Evolutionary conservation across 2,113 vertebrate species (phyloP), one percentile per base, ranked within the genome.

Genomic region (Rhinichthys klamathensis): DNA sequence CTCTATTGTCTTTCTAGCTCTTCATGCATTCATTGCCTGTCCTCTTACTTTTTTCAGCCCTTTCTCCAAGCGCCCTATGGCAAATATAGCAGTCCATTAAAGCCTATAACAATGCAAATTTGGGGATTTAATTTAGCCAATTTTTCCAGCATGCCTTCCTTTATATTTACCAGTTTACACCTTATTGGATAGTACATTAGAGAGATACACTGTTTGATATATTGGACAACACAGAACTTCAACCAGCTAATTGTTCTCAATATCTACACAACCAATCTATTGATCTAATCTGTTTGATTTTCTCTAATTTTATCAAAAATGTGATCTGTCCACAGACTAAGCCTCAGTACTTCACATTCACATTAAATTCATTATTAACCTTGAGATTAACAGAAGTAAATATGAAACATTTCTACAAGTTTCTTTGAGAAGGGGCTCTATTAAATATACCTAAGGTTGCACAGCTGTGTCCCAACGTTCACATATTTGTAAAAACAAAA

Each of bases 1-100:
- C 12, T 80, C 35, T 80, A 41, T 63, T 80, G 58, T 46, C 58
- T 80, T 46, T 63, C 56, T 21, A 27, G 6, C 78, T 65, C 78
- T 46, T 80, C 58, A 65, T 63, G 30, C 56, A 41, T 79, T n/a
- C 72, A 74, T 74, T 74, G n/a, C 41, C 72, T 27, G 41, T 74
- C n/a, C 41, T 27, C 41, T 25, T n/a, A 49, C 41, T 74, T 74
- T 74, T 46, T 74, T 49, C 18, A 74, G 70, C 49, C 72, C 72
- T 74, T 74, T 74, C 72, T 74, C 41, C 41, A 74, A 25, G 13
- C 6, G 3, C 41, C 41, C 41, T 49, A 49, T 49, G 41, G 72
- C n/a, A 74, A 74, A 73, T 23, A 73, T 46, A 73, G 12, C 11
- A 74, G 41, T 46, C 41, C 41, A 74, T 74, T 74, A 49, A 49